These are phyloP conservation scores for Paelopatides confundens DNA, from an alignment of 53 echinoderm and acorn worm species.

Conservation along the genomic window DNA sequence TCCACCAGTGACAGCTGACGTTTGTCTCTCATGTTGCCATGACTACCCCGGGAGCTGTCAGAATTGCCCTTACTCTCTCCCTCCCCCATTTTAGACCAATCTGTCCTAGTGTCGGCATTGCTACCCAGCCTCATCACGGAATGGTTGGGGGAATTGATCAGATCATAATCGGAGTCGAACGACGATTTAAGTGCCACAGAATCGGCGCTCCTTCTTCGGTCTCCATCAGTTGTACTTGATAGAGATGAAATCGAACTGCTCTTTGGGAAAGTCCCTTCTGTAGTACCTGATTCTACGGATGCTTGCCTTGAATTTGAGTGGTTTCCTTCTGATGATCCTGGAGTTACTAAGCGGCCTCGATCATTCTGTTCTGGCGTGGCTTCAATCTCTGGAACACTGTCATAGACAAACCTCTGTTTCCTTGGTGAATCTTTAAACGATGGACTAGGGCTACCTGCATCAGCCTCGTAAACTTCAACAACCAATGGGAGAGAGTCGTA, in stretches of 20 bases:
- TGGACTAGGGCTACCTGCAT: conserved; percentile 76
- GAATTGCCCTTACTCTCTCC: background rate
- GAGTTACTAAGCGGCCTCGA: background rate
- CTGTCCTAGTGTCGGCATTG: background rate
- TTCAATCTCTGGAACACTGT: conserved; percentile 77
- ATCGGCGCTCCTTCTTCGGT: conserved; percentile 46
- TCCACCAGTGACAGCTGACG: conserved; percentile 39
- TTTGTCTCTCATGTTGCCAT: background rate
- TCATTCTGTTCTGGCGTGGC: conserved; percentile 57
- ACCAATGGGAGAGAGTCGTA: conserved; percentile 96
- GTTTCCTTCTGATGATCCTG: conserved; percentile 66
- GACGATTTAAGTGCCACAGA: conserved; percentile 43
- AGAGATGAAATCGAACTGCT: conserved; percentile 93
- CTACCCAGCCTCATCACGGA: background rate
- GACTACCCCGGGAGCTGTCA: background rate
- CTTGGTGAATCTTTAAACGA: conserved; percentile 65
- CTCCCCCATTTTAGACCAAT: background rate
- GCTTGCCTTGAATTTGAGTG: conserved; percentile 74
- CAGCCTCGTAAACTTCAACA: conserved; percentile 96
- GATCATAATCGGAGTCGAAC: conserved; percentile 31
- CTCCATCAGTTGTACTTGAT: conserved; percentile 84
- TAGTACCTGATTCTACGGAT: conserved; percentile 84
- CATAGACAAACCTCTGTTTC: conserved; percentile 57
- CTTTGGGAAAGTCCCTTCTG: conserved; percentile 89
- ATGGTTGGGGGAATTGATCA: conserved; percentile 4